Conservation (phyloP, 2,797 vertebrate species). For the Schizopygopsis malacanthus region DNA sequence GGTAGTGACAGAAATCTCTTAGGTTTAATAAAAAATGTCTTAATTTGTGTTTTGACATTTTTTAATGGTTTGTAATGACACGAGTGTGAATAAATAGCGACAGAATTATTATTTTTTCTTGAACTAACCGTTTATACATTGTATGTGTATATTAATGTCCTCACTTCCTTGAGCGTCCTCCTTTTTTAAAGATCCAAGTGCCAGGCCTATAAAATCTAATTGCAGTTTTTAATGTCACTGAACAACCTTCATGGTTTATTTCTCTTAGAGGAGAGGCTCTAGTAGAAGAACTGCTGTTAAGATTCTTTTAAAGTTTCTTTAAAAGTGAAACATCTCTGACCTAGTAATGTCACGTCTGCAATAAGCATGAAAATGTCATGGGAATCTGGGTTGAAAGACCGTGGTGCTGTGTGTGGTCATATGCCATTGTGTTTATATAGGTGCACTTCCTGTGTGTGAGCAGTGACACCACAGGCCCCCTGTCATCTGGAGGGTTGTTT, state of each 20-base stretch:
- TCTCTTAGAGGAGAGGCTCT: conserved; percentile 15
- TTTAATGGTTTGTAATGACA: not conserved
- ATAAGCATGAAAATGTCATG: no score
- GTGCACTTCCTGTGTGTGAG: conserved; percentile 17
- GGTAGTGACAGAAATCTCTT: not conserved
- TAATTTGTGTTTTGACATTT: not conserved
- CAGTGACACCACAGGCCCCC: conserved; percentile 21
- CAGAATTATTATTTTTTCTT: not conserved
- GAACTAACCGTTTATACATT: not conserved
- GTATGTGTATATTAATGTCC: not conserved
- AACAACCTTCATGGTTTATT: conserved; percentile 27
- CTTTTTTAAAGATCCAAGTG: conserved; percentile 12
- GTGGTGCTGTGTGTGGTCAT: conserved; percentile 9
- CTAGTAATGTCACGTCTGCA: no score
- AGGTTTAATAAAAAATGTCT: not conserved
- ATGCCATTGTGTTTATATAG: conserved; percentile 19
- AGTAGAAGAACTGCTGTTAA: not conserved
- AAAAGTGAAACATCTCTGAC: no score
- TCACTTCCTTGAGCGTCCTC: not conserved
- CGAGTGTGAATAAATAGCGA: not conserved
- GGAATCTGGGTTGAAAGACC: conserved; percentile 1
- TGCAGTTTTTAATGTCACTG: conserved; percentile 30
- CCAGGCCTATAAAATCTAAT: conserved; percentile 16
- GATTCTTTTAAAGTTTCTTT: no score
- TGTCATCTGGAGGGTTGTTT: conserved; percentile 42